Evolutionary conservation across 2,113 vertebrate species (phyloP).

Genomic region (Cebidichthys violaceus): DNA sequence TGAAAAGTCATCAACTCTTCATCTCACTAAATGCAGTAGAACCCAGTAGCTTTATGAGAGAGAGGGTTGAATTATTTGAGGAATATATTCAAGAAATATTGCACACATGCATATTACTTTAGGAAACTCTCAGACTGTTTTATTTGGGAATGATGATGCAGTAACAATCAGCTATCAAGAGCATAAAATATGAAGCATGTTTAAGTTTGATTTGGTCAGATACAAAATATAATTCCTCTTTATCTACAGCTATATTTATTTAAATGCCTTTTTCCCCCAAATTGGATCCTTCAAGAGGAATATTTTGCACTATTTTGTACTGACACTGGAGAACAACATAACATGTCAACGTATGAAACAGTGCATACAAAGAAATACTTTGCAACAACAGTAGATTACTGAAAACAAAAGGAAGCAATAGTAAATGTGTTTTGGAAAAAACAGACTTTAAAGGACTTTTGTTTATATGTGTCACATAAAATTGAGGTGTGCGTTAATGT

Average conservation of each 20-base stretch:
- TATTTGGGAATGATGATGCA: slow-evolving; percentile 26
- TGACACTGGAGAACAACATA: neutral
- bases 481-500: slow-evolving; percentile 42
- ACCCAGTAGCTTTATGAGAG: neutral
- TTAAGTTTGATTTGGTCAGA: slow-evolving; percentile 28
- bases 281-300: neutral
- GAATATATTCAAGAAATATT: slow-evolving; percentile 7
- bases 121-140: slow-evolving; percentile 22
- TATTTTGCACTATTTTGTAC: slow-evolving; percentile 10
- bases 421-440: slow-evolving; percentile 42
- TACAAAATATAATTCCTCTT: slow-evolving; percentile 40
- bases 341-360: slow-evolving; percentile 42
- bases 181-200: slow-evolving; percentile 29
- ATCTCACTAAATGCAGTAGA: neutral
- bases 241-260: slow-evolving; percentile 12
- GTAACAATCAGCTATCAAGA: slow-evolving; percentile 3
- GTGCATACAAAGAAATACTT: slow-evolving; percentile 41
- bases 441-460: slow-evolving; percentile 25
- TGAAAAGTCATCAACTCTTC: slow-evolving; percentile 21
- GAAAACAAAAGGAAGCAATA: slow-evolving; percentile 8
- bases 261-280: neutral
- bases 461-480: slow-evolving; percentile 42
- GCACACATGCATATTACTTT: slow-evolving; percentile 8
- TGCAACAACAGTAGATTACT: slow-evolving; percentile 22
- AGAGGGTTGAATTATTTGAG: slow-evolving; percentile 15